These are phyloP conservation scores for Daphoenositta chrysoptera DNA, from an alignment of 2,113 vertebrate species.

Conservation along the genomic window DNA sequence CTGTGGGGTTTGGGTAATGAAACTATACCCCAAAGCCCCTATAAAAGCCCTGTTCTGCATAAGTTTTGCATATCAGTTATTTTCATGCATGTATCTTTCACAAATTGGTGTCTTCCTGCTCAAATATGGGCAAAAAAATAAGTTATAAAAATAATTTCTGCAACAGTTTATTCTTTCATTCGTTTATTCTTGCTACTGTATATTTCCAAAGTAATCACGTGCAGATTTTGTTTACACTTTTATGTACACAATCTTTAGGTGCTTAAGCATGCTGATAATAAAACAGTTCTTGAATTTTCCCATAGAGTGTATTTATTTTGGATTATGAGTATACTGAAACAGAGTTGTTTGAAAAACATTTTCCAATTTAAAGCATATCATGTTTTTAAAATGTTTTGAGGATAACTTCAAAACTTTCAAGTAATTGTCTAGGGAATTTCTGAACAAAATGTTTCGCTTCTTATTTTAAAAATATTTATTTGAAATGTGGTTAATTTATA, in stretches of 20 bases:
- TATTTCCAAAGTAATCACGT: background rate
- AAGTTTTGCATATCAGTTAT: background rate
- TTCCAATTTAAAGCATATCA: background rate
- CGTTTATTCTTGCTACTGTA: background rate
- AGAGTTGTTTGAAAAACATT: background rate
- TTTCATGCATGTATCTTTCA: background rate
- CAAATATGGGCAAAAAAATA: background rate
- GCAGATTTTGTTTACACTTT: background rate
- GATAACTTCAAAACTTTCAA: background rate
- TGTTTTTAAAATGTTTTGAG: background rate
- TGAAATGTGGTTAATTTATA: background rate
- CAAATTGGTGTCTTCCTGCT: background rate
- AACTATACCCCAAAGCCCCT: background rate
- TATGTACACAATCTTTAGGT: background rate
- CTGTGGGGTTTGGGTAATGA: background rate
- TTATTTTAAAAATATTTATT: background rate
- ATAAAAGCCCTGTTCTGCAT: background rate
- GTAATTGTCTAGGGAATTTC: background rate
- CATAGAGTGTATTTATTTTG: background rate
- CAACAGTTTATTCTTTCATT: background rate
- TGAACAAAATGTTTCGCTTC: background rate
- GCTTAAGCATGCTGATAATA: background rate
- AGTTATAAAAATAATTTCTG: background rate
- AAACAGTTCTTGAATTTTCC: background rate
- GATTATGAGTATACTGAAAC: background rate